Conservation (phyloP, 2,888 invertebrate species). For the Drosophila bunnanda region DNA sequence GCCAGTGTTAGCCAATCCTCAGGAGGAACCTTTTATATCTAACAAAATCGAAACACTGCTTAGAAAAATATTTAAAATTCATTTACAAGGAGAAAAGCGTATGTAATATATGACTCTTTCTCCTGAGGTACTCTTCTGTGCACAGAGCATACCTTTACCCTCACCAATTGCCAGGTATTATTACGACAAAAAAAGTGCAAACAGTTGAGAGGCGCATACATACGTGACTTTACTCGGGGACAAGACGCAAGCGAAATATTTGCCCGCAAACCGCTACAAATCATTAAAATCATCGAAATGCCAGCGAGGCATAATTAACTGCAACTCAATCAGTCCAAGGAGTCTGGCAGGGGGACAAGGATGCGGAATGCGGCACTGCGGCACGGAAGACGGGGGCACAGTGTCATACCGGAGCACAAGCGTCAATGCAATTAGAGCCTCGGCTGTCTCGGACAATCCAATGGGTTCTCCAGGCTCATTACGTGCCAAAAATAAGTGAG, state of each 20-base stretch:
- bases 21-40: too few relatives aligned
- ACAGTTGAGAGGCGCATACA: background rate
- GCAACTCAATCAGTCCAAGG: slow-evolving; percentile 67
- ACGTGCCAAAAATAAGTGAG: slow-evolving; percentile 63
- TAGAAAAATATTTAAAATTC: background rate
- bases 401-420: slow-evolving; percentile 61
- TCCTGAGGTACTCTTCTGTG: too few relatives aligned
- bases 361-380: background rate
- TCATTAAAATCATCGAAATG: slow-evolving; percentile 76
- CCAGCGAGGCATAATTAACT: slow-evolving; percentile 74
- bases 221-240: slow-evolving; percentile 37
- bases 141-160: background rate
- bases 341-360: slow-evolving; percentile 2
- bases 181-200: background rate
- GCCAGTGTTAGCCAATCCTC: too few relatives aligned
- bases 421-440: slow-evolving; percentile 79
- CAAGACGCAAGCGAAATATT: slow-evolving; percentile 56
- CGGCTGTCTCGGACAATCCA: slow-evolving; percentile 43
- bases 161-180: background rate
- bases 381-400: slow-evolving; percentile 10
- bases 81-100: background rate
- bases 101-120: background rate
- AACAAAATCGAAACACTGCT: too few relatives aligned
- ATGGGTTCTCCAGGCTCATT: slow-evolving; percentile 72
- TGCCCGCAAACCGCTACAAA: slow-evolving; percentile 68